Evolutionary conservation across 2,113 vertebrate genomes (phyloP), one percentile per base, ranked within the genome.

Genomic region (Tachycineta bicolor): DNA sequence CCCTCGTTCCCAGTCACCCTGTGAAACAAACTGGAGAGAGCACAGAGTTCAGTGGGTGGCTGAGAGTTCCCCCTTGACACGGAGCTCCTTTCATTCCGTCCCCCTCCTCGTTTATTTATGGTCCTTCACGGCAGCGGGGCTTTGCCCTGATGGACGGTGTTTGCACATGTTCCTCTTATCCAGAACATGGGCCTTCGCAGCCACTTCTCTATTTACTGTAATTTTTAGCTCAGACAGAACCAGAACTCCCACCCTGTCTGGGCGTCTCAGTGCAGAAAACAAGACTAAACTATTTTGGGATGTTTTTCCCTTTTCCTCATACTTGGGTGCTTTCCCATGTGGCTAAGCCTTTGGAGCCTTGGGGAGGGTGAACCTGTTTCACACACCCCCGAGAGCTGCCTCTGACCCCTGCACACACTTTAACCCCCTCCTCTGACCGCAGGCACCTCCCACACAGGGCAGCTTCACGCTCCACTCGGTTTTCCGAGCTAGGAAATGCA

Each of bases 261-360:
- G 96, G 94, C 91, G 94, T 95, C 96, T 97, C 84, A 90, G 93
- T 47, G 93, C 91, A 95, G 74, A 94, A 97, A 97, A 97, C 95
- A 97, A 97, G 95, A 97, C 97, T 97, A 97, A 97, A 97, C 97
- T 97, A 97, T 97, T 97, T 97, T 96, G 89, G 96, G 97, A 97
- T 97, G 96, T 96, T 97, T 97, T 97, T 95, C 94, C 81, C 92
- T 97, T 96, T 96, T 96, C 95, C 94, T 97, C 96, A 97, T 96
- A 96, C 93, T 97, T 97, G 97, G 97, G 97, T 97, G 95, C 96
- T 96, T 97, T 97, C 97, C 97, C 97, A 97, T 96, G 95, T 96
- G 97, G 96, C 85, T 86, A 93, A 93, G n/a, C 24, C 71, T 83
- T 78, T 4, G 29, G 76, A 96, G 81, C 58, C 69, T 81, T 26